phyloP scores from a whole-genome alignment of 2,797 vertebrate genomes.

The Diceros bicornis region DNA sequence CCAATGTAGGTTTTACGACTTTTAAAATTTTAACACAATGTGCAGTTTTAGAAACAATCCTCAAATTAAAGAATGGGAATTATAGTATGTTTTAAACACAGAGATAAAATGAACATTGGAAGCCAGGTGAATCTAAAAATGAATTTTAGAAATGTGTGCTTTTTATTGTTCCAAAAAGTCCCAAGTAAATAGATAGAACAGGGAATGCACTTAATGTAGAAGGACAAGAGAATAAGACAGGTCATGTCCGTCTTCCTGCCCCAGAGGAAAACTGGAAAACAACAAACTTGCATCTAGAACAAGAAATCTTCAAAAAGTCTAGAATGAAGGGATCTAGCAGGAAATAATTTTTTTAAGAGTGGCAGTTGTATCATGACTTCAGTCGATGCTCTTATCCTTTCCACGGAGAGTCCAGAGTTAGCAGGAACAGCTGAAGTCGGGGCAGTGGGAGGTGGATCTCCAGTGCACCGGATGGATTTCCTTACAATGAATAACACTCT shows the following conservation, averaged over 20 bases:
- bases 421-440: background rate
- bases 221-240: background rate
- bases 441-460: conserved; percentile 52
- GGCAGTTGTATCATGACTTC: conserved; percentile 63
- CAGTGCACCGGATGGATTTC: conserved; percentile 56
- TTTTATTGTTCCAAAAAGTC: background rate
- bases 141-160: background rate
- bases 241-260: background rate
- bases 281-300: background rate
- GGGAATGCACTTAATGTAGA: background rate
- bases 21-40: background rate
- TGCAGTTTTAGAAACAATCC: background rate
- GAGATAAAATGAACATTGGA: conserved; percentile 42
- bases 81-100: background rate
- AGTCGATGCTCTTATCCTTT: conserved; percentile 70
- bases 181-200: background rate
- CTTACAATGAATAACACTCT: conserved; percentile 34
- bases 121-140: conserved; percentile 34
- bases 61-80: background rate
- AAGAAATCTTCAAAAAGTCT: conserved; percentile 69
- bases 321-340: conserved; percentile 78
- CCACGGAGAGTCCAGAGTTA: conserved; percentile 21
- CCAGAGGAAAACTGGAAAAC: background rate
- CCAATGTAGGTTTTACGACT: background rate
- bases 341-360: background rate